Conservation (phyloP, 2,113 vertebrate genomes). For the Hippocampus mohnikei region DNA sequence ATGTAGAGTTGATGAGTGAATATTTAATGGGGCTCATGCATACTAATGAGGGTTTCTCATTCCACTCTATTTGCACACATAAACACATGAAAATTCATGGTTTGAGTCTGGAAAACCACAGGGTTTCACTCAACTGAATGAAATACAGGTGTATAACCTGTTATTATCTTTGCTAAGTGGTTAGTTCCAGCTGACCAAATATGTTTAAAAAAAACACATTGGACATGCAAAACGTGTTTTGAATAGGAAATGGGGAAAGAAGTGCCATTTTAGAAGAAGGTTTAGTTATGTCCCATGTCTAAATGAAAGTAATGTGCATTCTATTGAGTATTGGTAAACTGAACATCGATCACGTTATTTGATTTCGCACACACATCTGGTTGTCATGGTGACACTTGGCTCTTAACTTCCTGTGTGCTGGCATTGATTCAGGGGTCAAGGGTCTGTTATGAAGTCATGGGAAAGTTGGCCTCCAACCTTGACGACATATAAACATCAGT, state of each 20-base stretch:
- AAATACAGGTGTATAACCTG: constrained; percentile 15
- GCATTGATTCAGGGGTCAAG: neutral
- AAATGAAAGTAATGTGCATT: neutral
- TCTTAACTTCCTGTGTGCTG: neutral
- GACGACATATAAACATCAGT: neutral
- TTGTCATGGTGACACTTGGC: neutral
- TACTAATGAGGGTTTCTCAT: constrained; percentile 57
- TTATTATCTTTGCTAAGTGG: constrained; percentile 32
- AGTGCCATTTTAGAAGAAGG: neutral
- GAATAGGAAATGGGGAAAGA: neutral
- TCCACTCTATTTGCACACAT: constrained; percentile 49
- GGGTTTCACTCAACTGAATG: constrained; percentile 36
- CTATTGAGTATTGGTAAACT: neutral
- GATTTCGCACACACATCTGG: neutral
- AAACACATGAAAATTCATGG: constrained; percentile 65
- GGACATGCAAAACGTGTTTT: neutral
- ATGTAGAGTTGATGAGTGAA: constrained; percentile 64
- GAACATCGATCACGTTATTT: neutral
- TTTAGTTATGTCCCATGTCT: neutral
- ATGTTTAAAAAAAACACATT: neutral
- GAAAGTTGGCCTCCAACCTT: neutral
- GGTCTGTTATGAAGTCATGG: neutral
- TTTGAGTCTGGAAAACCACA: constrained; percentile 30
- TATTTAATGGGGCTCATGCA: constrained; percentile 68
- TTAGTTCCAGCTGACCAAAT: constrained; percentile 20